A percentile compares a stretch with the other conserved stretches of the same genome.
These are phyloP conservation scores for Crotalus helleri DNA, from an alignment of 2,113 vertebrate genomes.

Conservation along the genomic window DNA sequence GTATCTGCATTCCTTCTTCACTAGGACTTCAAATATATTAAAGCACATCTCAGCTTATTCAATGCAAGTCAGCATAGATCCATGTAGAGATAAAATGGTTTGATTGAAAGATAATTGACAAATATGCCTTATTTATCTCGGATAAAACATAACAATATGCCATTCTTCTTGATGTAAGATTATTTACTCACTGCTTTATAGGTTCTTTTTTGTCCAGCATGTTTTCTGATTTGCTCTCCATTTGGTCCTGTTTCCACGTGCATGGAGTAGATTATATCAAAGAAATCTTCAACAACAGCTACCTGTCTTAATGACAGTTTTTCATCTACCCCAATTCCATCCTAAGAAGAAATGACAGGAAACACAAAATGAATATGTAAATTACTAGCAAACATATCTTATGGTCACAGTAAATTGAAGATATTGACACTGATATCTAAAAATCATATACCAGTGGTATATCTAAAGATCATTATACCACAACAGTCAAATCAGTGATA, in stretches of 20 bases:
- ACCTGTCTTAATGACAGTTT: slow-evolving; percentile 80
- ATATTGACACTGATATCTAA: slow-evolving; percentile 32
- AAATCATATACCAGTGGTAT: slow-evolving; percentile 10
- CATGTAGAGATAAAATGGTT: neutral
- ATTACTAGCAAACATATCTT: slow-evolving; percentile 4
- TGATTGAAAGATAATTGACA: neutral
- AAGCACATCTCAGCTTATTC: neutral
- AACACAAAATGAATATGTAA: slow-evolving; percentile 32
- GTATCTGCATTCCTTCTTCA: neutral
- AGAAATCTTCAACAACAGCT: slow-evolving; percentile 84
- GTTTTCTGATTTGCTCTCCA: slow-evolving; percentile 84
- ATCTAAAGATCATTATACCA: no score
- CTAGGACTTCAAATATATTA: neutral
- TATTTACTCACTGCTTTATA: slow-evolving; percentile 82
- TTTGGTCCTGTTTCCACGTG: slow-evolving; percentile 83
- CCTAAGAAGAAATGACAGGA: slow-evolving; percentile 63
- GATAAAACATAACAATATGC: slow-evolving; percentile 5
- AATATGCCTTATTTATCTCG: neutral
- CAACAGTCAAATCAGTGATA: slow-evolving; percentile 21
- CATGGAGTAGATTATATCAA: slow-evolving; percentile 87
- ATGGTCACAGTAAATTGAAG: slow-evolving; percentile 22
- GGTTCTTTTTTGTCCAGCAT: slow-evolving; percentile 83
- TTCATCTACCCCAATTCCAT: slow-evolving; percentile 80
- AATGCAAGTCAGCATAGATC: neutral
- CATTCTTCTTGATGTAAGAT: neutral